Evolutionary conservation across 1,140 invertebrate species (phyloP).

Genomic region (Drosophila persimilis): DNA sequence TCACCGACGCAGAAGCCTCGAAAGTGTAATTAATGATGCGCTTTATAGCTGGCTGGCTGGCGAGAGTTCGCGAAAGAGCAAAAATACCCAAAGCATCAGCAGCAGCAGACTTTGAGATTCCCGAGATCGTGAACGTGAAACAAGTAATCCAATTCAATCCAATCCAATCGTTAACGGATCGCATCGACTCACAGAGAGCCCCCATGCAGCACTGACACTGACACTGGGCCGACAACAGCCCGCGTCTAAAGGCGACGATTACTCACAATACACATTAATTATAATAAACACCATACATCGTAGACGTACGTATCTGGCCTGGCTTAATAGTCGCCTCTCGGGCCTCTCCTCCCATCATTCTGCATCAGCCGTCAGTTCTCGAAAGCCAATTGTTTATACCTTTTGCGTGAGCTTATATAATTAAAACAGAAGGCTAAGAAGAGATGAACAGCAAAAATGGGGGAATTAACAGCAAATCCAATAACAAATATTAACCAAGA

Average conservation of each 20-base stretch:
- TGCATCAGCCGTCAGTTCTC: too few relatives aligned
- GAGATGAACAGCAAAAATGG: background rate
- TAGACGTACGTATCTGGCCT: slow-evolving; percentile 3
- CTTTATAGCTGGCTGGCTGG: slow-evolving; percentile 9
- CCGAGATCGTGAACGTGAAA: slow-evolving; percentile 4
- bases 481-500: background rate
- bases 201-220: slow-evolving; percentile 1
- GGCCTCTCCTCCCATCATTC: background rate
- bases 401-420: slow-evolving; percentile 48
- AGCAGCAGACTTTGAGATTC: too few relatives aligned
- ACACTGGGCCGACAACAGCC: background rate
- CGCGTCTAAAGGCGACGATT: slow-evolving; percentile 43
- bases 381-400: slow-evolving; percentile 30
- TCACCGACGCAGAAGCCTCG: slow-evolving; percentile 40
- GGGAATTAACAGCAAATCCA: slow-evolving; percentile 18
- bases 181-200: background rate
- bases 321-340: slow-evolving; percentile 28
- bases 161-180: too few relatives aligned
- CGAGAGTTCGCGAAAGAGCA: slow-evolving; percentile 2
- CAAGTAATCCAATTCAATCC: slow-evolving; percentile 23
- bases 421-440: slow-evolving; percentile 29
- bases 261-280: slow-evolving; percentile 64
- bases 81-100: background rate
- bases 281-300: slow-evolving; percentile 28
- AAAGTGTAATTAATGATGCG: slow-evolving; percentile 73